Evolutionary conservation across 1,140 invertebrate genomes (phyloP).

Genomic region (Hylaeus anthracinus): DNA sequence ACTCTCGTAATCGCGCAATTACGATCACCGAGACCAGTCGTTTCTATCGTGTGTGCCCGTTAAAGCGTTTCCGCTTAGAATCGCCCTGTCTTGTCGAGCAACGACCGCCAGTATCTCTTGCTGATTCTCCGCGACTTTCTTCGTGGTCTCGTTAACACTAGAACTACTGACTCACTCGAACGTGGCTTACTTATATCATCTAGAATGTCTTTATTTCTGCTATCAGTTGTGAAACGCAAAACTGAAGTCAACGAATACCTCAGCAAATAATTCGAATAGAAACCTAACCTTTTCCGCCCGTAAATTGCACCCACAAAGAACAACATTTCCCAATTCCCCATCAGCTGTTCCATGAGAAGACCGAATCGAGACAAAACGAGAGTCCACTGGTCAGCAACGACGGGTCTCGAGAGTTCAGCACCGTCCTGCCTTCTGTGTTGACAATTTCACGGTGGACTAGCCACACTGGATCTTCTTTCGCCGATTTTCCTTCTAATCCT

Average conservation of each 20-base stretch:
- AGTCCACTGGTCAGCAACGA: background rate
- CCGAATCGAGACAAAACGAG: slow-evolving; percentile 1
- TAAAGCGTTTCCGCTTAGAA: slow-evolving; percentile 45
- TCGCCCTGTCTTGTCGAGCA: background rate
- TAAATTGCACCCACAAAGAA: too few relatives aligned
- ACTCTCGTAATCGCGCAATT: slow-evolving; percentile 39
- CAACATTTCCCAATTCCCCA: too few relatives aligned
- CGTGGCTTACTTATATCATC: too few relatives aligned
- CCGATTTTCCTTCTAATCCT: slow-evolving; percentile 33
- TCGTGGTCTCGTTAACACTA: slow-evolving; percentile 10
- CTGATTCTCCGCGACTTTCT: background rate
- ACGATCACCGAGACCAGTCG: slow-evolving; percentile 22
- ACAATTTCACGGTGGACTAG: slow-evolving; percentile 60
- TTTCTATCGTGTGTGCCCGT: slow-evolving; percentile 31
- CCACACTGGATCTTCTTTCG: slow-evolving; percentile 25
- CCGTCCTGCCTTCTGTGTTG: slow-evolving; percentile 45
- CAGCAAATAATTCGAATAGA: too few relatives aligned
- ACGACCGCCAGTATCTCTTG: slow-evolving; percentile 13
- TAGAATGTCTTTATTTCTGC: too few relatives aligned
- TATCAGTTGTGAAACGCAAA: too few relatives aligned
- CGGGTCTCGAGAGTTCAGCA: background rate
- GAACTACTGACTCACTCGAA: too few relatives aligned
- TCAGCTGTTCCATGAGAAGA: background rate
- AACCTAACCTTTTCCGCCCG: too few relatives aligned
- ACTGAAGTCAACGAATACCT: too few relatives aligned